phyloP scores from a whole-genome alignment of 2,113 vertebrate species.

The Pycnonotus jocosus region DNA sequence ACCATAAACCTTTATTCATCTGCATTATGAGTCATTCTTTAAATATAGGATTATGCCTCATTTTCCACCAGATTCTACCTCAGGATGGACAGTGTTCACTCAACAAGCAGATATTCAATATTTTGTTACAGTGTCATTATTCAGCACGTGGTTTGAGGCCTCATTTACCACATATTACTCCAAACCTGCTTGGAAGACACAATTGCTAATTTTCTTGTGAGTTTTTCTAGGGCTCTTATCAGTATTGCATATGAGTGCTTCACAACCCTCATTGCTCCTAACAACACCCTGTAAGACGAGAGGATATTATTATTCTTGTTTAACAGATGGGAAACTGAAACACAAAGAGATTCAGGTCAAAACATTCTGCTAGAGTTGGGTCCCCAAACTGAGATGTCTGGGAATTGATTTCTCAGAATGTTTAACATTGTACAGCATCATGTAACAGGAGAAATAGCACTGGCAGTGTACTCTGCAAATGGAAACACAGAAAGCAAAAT shows the following conservation, averaged over 20 bases:
- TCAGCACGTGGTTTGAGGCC: neutral
- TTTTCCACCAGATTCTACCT: neutral
- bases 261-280: neutral
- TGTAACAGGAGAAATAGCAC: neutral
- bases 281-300: neutral
- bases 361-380: neutral
- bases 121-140: neutral
- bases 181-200: neutral
- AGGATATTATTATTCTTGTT: conserved; percentile 34
- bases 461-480: neutral
- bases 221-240: conserved; percentile 24
- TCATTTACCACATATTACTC: neutral
- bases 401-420: conserved; percentile 4
- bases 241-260: neutral
- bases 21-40: neutral
- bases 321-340: conserved; percentile 56
- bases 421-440: neutral
- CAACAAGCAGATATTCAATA: conserved; percentile 26
- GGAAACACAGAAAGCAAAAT: neutral
- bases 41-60: neutral
- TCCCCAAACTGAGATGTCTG: conserved; percentile 16
- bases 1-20: neutral
- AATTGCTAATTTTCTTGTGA: neutral
- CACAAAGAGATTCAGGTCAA: conserved; percentile 47
- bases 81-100: neutral